Evolutionary conservation across 2,113 vertebrate species (phyloP), one percentile per base, ranked within the genome.

Genomic region (Pithys albifrons): DNA sequence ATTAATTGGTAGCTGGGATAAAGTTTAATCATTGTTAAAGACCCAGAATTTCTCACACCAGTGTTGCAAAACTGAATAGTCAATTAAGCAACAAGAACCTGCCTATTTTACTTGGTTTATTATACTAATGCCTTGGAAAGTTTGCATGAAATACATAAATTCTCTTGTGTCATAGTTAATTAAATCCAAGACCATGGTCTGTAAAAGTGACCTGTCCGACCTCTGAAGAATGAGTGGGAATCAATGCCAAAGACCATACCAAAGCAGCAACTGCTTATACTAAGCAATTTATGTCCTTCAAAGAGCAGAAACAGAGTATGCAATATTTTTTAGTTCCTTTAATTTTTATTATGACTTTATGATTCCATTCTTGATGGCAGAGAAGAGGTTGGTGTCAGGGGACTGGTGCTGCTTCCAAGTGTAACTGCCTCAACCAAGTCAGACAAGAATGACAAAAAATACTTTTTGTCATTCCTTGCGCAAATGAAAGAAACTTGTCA

Each of bases 401-500:
- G 96, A 95, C 75, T 54, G 90, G 52, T 58, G 57, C 73, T 95
- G 64, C 87, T 96, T 97, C 94, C 90, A 97, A 96, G 95, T 94
- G n/a, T 78, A 96, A 91, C 93, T 43, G 41, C 89, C 81, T 97
- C 94, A 92, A 96, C 91, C 95, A 97, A 96, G 62, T 74, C 76
- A 96, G 92, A 97, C 29, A 72, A 91, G 69, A 95, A 93, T 94
- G 95, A 97, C 91, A 97, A 97, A 98, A 97, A 97, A 89, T 66
- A 95, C 66, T 95, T 96, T 97, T 99, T 99, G 98, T 98, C 98
- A 98, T 98, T 98, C 98, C 98, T 98, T 96, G 98, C 52, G 51
- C 98, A 98, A 98, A 99, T 98, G 99, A 99, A 99, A 99, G 99
- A 99, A 99, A 98, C 99, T 99, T 99, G 98, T 99, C 99, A 99